Evolutionary conservation across 92 coral and sea anemone species (phyloP).

Genomic region (Heteractis magnifica): DNA sequence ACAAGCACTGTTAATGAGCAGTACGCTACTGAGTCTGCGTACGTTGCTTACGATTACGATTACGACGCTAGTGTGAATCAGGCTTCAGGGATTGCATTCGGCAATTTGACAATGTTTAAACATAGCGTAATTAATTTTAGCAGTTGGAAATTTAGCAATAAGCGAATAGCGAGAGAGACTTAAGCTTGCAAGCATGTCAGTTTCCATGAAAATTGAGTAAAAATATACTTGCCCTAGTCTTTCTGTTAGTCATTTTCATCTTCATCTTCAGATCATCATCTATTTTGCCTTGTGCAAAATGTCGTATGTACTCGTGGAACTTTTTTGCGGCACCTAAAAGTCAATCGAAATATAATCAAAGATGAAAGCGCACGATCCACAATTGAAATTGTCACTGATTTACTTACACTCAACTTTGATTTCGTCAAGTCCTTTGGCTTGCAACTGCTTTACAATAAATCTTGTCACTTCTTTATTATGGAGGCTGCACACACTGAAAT

Average conservation of each 20-base stretch:
- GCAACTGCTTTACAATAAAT: not conserved
- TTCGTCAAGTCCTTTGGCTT: not conserved
- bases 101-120: too few relatives aligned
- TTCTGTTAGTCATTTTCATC: slow-evolving; percentile 11
- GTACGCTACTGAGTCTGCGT: too few relatives aligned
- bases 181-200: too few relatives aligned
- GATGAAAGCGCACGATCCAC: not conserved
- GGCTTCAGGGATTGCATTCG: too few relatives aligned
- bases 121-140: too few relatives aligned
- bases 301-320: slow-evolving; percentile 24
- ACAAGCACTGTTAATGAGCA: too few relatives aligned
- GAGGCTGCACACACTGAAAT: not conserved
- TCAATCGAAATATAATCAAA: not conserved
- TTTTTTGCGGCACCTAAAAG: slow-evolving; percentile 14
- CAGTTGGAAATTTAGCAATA: too few relatives aligned
- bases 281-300: slow-evolving; percentile 11
- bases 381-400: not conserved
- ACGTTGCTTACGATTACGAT: too few relatives aligned
- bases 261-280: slow-evolving; percentile 10
- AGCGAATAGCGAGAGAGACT: too few relatives aligned
- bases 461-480: slow-evolving; percentile 7
- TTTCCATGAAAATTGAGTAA: too few relatives aligned
- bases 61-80: too few relatives aligned
- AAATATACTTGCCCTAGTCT: slow-evolving; percentile 12
- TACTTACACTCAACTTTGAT: slow-evolving; percentile 9